Evolutionary conservation across 2,113 vertebrate species (phyloP), one percentile per base, ranked within the genome.

Genomic region (Hystrix brachyura): DNA sequence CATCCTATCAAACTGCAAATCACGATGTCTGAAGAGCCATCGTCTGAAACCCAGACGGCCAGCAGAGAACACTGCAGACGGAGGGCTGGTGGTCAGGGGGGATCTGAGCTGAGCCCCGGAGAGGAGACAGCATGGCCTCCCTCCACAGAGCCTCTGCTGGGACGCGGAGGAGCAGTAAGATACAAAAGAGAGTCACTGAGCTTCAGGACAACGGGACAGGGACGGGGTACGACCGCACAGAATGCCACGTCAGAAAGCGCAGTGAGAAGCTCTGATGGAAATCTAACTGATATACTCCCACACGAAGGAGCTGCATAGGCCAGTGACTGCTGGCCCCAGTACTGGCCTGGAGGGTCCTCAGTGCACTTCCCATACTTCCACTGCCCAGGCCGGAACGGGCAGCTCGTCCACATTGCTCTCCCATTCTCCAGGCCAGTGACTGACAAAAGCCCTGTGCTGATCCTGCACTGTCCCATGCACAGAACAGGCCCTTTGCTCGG

Each of bases 21-120:
- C 60, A 57, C 64, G 71, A 59, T 5, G 0, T 87, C 82, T 90
- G 64, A 87, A n/a, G 59, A 80, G 48, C 38, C 0, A 1, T 72
- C 86, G 34, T 64, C 79, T 95, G 94, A 88, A 95, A 71, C 55
- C 80, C 92, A 95, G 71, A 74, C 59, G 48, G 79, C 78, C 79
- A n/a, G 1, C 2, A 46, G 76, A 88, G 93, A 87, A 90, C n/a
- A 69, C 21, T 85, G 87, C 86, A 90, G 95, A 95, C 34, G 32
- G 81, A 76, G 43, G 87, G 19, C 17, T 15, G 43, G 19, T 7
- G 46, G 51, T 69, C 60, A 92, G 38, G 69, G 67, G 43, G 55
- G 7, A 18, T 94, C 12, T 1, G 62, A 27, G 34, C 46, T 25
- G 34, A 19, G 57, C 71, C 34, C 91, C 48, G 10, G 0, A 19